A percentile compares a stretch with the other conserved stretches of the same genome.
Conservation (phyloP, 2,888 invertebrate genomes). For the Dioctria linearis region DNA sequence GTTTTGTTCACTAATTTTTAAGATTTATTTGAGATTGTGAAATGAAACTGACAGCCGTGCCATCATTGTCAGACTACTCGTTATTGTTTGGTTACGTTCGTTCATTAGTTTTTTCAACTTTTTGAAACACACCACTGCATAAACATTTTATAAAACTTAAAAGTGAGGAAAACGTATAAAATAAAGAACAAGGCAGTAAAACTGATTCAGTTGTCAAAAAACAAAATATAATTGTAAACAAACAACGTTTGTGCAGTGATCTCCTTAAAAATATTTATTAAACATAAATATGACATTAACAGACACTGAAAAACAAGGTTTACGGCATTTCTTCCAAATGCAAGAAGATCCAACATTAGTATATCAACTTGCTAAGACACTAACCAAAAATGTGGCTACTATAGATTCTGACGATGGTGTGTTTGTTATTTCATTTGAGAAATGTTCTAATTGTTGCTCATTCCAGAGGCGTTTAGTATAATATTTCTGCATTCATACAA, state of each 20-base stretch:
- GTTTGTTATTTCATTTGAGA: background rate
- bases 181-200: background rate
- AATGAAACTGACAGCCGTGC: background rate
- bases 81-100: background rate
- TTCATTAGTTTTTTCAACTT: background rate
- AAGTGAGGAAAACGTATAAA: background rate
- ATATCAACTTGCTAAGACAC: constrained; percentile 48
- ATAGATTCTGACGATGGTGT: constrained; percentile 36
- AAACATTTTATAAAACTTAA: background rate
- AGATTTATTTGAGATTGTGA: background rate
- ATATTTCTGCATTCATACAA: constrained; percentile 73
- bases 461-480: constrained; percentile 73
- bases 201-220: background rate
- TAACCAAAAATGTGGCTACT: constrained; percentile 56
- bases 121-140: too few relatives aligned
- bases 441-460: background rate
- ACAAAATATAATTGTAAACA: constrained; percentile 2
- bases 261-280: background rate
- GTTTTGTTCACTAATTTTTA: background rate
- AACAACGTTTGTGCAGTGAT: background rate
- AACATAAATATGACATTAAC: constrained; percentile 23
- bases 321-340: constrained; percentile 50
- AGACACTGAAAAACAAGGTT: constrained; percentile 31
- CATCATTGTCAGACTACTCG: background rate
- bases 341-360: constrained; percentile 54